A percentile compares a stretch with the other conserved stretches of the same genome.
These are phyloP conservation scores for Plumapathes pennacea DNA, from an alignment of 92 coral and sea anemone species.

Conservation along the genomic window DNA sequence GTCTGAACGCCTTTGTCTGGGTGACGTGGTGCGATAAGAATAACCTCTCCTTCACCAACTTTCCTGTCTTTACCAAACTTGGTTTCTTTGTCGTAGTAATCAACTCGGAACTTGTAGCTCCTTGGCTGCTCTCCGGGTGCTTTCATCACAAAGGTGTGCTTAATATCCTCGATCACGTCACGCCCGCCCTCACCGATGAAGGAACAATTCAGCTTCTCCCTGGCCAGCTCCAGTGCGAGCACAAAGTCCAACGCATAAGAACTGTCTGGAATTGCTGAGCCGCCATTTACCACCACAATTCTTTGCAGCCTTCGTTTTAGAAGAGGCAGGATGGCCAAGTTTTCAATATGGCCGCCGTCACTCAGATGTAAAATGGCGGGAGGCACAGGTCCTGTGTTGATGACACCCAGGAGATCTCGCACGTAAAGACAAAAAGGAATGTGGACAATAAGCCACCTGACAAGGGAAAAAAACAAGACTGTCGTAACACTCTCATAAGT, in stretches of 20 bases:
- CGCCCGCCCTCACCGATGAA: slow-evolving; percentile 64
- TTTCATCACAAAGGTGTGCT: slow-evolving; percentile 36
- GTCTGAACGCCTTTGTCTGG: slow-evolving; percentile 28
- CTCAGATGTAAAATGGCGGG: slow-evolving; percentile 56
- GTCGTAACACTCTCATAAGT: too few relatives aligned
- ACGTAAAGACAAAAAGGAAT: slow-evolving; percentile 42
- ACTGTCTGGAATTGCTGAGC: slow-evolving; percentile 20
- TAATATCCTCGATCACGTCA: slow-evolving; percentile 63
- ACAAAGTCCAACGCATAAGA: slow-evolving; percentile 18
- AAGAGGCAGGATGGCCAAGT: slow-evolving; percentile 61
- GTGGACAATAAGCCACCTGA: slow-evolving; percentile 44
- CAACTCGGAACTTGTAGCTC: slow-evolving; percentile 35
- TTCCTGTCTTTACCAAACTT: slow-evolving; percentile 6
- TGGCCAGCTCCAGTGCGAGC: slow-evolving; percentile 28
- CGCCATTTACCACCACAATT: slow-evolving; percentile 57
- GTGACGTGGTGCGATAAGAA: slow-evolving; percentile 43
- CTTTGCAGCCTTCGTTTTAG: slow-evolving; percentile 34
- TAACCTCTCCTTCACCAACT: slow-evolving; percentile 41
- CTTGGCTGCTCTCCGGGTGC: slow-evolving; percentile 66
- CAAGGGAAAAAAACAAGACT: not conserved
- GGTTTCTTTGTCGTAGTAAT: slow-evolving; percentile 9
- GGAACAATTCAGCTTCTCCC: slow-evolving; percentile 66
- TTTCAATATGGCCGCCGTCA: slow-evolving; percentile 79
- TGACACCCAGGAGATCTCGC: slow-evolving; percentile 46
- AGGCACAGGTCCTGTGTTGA: slow-evolving; percentile 38